phyloP scores from a whole-genome alignment of 2,888 invertebrate genomes.

The Polyommatus iphigenia region DNA sequence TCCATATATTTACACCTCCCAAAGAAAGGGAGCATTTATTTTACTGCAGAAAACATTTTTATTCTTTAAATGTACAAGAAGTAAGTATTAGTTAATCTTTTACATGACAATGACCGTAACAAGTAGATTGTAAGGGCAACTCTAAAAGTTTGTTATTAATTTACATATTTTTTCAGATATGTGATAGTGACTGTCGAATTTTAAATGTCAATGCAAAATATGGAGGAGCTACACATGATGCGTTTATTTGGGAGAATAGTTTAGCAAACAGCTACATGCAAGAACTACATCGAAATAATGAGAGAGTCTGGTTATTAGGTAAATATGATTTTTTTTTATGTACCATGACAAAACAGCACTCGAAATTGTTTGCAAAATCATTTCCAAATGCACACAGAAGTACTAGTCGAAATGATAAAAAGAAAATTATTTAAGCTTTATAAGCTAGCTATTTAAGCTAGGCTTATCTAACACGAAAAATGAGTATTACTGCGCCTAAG shows the following conservation, averaged over 20 bases:
- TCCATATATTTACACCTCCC: conserved; percentile 35
- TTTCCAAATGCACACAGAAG: conserved; percentile 8
- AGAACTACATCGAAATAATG: conserved; percentile 29
- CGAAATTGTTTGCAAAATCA: conserved; percentile 16
- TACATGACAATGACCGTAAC: conserved; percentile 8
- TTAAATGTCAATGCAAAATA: conserved; percentile 28
- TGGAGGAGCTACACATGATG: conserved; percentile 31
- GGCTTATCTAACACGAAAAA: no score
- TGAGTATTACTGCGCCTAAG: no score
- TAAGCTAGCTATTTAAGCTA: no score
- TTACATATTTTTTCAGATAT: not conserved
- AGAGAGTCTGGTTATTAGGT: conserved; percentile 37
- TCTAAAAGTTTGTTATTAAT: conserved; percentile 18
- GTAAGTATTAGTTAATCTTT: conserved; percentile 19
- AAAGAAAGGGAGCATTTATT: conserved; percentile 36
- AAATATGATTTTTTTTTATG: conserved; percentile 3
- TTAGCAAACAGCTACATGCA: conserved; percentile 27
- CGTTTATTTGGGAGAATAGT: conserved; percentile 31
- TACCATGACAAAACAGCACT: conserved; percentile 11
- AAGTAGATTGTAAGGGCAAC: conserved; percentile 3
- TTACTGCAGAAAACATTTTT: conserved; percentile 16
- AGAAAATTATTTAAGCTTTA: no score
- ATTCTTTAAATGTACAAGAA: conserved; percentile 27
- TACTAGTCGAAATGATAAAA: no score
- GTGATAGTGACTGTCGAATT: conserved; percentile 14